A percentile compares a stretch with the other conserved stretches of the same genome.
These are phyloP conservation scores for Oxyura jamaicensis DNA, from an alignment of 2,113 vertebrate species.

Conservation along the genomic window DNA sequence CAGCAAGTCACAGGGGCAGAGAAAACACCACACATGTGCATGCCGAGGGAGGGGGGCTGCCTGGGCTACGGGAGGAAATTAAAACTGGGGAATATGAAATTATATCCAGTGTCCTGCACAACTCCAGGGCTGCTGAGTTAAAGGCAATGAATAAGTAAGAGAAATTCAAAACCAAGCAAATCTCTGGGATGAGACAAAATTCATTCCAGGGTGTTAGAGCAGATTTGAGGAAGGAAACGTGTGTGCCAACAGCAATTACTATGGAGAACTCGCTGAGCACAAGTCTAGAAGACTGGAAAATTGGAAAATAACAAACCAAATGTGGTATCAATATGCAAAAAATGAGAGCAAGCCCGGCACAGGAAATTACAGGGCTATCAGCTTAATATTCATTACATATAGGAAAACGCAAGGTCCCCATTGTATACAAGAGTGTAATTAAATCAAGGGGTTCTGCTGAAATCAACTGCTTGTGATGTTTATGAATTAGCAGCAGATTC, in stretches of 20 bases:
- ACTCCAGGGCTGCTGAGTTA: neutral
- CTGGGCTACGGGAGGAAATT: constrained; percentile 30
- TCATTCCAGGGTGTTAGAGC: constrained; percentile 55
- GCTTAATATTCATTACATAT: constrained; percentile 70
- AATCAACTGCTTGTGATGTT: constrained; percentile 63
- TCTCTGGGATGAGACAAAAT: constrained; percentile 60
- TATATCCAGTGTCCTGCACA: constrained; percentile 15
- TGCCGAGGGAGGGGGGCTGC: accelerated
- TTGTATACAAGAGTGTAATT: constrained; percentile 68
- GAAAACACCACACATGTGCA: accelerated
- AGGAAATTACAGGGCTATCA: constrained; percentile 72
- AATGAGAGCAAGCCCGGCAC: constrained; percentile 48
- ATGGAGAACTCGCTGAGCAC: constrained; percentile 64
- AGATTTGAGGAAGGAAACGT: constrained; percentile 58
- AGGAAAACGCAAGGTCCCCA: constrained; percentile 58
- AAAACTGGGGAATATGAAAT: constrained; percentile 44
- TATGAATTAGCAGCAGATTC: constrained; percentile 41
- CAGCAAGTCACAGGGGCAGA: neutral
- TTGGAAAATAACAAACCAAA: constrained; percentile 74
- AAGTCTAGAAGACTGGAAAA: constrained; percentile 74
- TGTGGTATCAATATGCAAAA: constrained; percentile 74
- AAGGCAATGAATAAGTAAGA: constrained; percentile 53
- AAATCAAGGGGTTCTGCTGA: constrained; percentile 73
- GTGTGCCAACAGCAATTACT: constrained; percentile 65
- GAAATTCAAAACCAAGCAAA: constrained; percentile 49